A percentile compares a stretch with the other conserved stretches of the same genome.
These are phyloP conservation scores for Indicator indicator DNA, from an alignment of 2,113 vertebrate genomes.

Conservation along the genomic window DNA sequence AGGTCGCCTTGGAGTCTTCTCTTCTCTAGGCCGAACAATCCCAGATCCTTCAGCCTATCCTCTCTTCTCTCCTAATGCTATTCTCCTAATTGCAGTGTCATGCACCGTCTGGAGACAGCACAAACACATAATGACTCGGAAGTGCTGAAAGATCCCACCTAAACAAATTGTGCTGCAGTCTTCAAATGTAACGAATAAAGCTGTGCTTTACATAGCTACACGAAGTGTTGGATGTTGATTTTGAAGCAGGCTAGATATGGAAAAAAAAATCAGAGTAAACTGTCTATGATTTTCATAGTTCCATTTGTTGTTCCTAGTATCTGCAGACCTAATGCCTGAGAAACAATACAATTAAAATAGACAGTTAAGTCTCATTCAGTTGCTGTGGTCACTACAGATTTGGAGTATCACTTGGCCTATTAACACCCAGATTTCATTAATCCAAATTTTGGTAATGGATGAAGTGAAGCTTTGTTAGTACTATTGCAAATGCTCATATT, in stretches of 20 bases:
- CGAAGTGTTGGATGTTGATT: neutral
- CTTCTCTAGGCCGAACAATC: no score
- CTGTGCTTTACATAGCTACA: neutral
- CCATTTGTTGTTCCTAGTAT: neutral
- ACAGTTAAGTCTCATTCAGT: conserved; percentile 3
- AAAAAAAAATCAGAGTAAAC: neutral
- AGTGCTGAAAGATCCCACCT: neutral
- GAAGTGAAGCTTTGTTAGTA: neutral
- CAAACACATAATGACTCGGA: neutral
- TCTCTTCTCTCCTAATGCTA: neutral
- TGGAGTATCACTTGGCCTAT: neutral
- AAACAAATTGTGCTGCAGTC: neutral
- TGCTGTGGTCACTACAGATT: neutral
- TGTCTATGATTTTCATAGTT: neutral
- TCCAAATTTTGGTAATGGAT: conserved; percentile 30
- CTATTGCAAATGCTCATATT: neutral
- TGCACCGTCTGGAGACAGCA: neutral
- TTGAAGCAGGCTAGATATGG: neutral
- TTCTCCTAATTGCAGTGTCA: neutral
- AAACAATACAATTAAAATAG: neutral
- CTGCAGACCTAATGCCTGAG: neutral
- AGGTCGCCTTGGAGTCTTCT: no score
- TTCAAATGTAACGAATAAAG: neutral
- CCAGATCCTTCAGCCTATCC: no score
- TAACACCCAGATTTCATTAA: conserved; percentile 33